Conservation (phyloP, 2,113 vertebrate genomes). For the Rhombomys opimus region DNA sequence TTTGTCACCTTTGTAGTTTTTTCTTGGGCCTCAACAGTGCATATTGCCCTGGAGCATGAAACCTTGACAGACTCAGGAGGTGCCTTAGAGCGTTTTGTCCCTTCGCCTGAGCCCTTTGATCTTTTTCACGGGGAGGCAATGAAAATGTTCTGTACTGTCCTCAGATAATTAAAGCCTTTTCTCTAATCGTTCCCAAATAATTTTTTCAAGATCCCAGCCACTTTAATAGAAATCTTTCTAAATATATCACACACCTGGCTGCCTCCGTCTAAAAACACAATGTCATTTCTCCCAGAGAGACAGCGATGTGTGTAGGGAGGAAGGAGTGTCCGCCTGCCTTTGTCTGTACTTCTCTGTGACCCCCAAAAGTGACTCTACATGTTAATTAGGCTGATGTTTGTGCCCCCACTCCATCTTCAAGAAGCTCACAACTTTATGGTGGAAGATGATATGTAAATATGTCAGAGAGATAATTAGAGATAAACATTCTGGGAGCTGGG, state of each 20-base stretch:
- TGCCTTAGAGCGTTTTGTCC: background rate
- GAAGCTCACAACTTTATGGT: background rate
- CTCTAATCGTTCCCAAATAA: slow-evolving; percentile 66
- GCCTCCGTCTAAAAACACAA: slow-evolving; percentile 20
- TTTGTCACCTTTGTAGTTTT: slow-evolving; percentile 33
- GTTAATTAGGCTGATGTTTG: slow-evolving; percentile 48
- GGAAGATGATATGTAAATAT: slow-evolving; percentile 42
- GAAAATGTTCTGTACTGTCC: slow-evolving; percentile 38
- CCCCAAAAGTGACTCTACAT: background rate
- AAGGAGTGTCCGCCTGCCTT: background rate
- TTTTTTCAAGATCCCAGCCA: background rate
- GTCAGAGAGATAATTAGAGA: slow-evolving; percentile 45
- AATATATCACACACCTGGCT: slow-evolving; percentile 71
- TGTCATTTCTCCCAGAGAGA: slow-evolving; percentile 59
- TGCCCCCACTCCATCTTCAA: slow-evolving; percentile 40
- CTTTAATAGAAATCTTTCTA: slow-evolving; percentile 77
- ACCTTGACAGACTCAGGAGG: background rate
- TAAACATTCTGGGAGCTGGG: background rate
- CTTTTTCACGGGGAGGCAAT: slow-evolving; percentile 18
- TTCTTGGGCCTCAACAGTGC: background rate
- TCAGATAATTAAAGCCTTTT: slow-evolving; percentile 68
- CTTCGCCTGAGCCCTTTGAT: background rate
- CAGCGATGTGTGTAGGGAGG: background rate
- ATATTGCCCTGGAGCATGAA: background rate
- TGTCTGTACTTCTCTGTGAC: slow-evolving; percentile 55